Conservation (phyloP, 2,797 vertebrate genomes). For the Notolabrus celidotus region DNA sequence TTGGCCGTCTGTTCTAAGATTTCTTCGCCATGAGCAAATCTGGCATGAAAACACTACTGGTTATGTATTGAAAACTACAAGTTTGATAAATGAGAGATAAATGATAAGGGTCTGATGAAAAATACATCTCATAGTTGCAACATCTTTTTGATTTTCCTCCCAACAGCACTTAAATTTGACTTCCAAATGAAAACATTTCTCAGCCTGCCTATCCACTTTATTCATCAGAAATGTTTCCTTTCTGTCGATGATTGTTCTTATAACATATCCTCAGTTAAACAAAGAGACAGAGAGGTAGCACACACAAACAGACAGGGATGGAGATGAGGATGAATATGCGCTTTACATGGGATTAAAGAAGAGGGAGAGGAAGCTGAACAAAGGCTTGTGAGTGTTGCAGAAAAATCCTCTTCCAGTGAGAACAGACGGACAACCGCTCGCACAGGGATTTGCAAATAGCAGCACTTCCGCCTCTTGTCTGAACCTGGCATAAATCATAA, state of each 20-base stretch:
- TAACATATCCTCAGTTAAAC: background rate
- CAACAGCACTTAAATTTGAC: too few relatives aligned
- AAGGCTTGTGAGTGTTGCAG: background rate
- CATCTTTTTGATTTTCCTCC: background rate
- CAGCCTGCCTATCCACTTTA: background rate
- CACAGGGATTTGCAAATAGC: background rate
- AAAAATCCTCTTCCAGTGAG: background rate
- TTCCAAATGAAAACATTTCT: too few relatives aligned
- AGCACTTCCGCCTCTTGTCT: conserved; percentile 2
- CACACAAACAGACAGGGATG: background rate
- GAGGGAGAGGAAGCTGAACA: background rate
- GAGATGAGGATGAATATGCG: too few relatives aligned
- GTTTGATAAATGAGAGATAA: background rate
- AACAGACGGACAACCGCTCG: background rate
- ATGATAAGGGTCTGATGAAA: background rate
- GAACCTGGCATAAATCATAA: background rate
- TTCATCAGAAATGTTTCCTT: background rate
- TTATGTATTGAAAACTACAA: background rate
- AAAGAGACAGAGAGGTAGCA: background rate
- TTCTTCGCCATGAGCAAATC: background rate
- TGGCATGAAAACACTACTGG: background rate
- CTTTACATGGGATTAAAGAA: background rate
- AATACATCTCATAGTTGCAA: background rate
- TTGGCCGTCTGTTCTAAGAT: background rate
- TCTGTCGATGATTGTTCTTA: background rate